Conservation (phyloP, 2,888 invertebrate genomes). For the Cremastinae sp. region DNA sequence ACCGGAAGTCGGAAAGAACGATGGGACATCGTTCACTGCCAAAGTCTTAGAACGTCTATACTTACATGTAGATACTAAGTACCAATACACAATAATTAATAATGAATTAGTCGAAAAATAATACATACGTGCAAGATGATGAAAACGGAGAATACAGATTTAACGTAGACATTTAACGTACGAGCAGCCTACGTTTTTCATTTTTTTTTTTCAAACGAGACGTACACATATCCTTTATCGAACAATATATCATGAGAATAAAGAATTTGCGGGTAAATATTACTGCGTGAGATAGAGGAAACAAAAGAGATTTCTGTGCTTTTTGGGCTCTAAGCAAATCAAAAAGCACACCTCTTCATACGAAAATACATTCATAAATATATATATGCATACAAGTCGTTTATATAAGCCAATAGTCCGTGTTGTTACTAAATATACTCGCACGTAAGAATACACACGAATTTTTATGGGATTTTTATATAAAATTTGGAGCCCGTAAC, state of each 20-base stretch:
- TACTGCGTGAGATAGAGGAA: neutral
- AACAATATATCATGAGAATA: neutral
- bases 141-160: conserved; percentile 8
- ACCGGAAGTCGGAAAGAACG: conserved; percentile 57
- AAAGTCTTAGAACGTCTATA: conserved; percentile 80
- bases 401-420: conserved; percentile 14
- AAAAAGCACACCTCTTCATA: conserved; percentile 39
- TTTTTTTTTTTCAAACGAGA: conserved; percentile 40
- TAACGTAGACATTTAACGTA: conserved; percentile 19
- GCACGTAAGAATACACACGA: neutral
- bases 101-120: conserved; percentile 47
- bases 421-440: neutral
- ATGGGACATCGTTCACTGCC: conserved; percentile 79
- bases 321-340: too few species aligned
- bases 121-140: conserved; percentile 26
- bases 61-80: conserved; percentile 72
- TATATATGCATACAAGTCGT: conserved; percentile 36
- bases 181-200: conserved; percentile 23
- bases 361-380: conserved; percentile 35
- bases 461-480: neutral
- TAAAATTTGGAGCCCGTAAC: too few species aligned
- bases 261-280: conserved; percentile 14
- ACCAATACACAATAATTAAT: conserved; percentile 56
- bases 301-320: conserved; percentile 9
- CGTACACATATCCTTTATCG: conserved; percentile 48